These are phyloP conservation scores for Coelinius sp. DNA, from an alignment of 2,888 invertebrate species.

Conservation along the genomic window DNA sequence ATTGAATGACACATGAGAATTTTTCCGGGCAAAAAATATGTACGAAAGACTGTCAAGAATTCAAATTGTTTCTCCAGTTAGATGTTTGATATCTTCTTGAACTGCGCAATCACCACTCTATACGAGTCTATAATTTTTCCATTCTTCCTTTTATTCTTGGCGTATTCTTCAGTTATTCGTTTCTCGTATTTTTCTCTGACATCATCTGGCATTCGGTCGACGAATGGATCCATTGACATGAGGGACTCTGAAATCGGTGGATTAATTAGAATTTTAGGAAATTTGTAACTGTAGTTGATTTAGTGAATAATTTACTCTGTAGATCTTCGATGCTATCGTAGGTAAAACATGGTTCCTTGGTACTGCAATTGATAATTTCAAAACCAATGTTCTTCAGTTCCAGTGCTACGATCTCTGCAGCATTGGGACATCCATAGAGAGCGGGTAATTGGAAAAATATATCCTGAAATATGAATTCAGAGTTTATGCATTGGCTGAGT, in stretches of 20 bases:
- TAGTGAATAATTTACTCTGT: constrained; percentile 72
- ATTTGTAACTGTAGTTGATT: neutral
- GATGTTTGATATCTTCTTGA: neutral
- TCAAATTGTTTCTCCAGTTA: too few species aligned
- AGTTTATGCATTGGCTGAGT: neutral
- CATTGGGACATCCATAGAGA: constrained; percentile 77
- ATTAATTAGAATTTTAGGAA: neutral
- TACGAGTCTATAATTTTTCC: constrained; percentile 14
- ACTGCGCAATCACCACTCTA: neutral
- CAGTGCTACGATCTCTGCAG: constrained; percentile 74
- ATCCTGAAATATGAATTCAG: constrained; percentile 69
- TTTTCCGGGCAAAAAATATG: too few species aligned
- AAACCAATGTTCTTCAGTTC: constrained; percentile 77
- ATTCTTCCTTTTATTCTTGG: constrained; percentile 5
- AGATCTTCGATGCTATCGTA: constrained; percentile 74
- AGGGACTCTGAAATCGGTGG: constrained; percentile 74
- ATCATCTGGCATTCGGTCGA: constrained; percentile 74
- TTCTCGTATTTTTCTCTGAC: constrained; percentile 75
- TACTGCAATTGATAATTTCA: constrained; percentile 74
- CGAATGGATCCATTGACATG: constrained; percentile 80
- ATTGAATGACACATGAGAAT: too few species aligned
- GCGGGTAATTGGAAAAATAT: constrained; percentile 79
- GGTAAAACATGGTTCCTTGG: constrained; percentile 74
- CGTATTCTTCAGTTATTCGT: constrained; percentile 69
- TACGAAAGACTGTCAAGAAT: too few species aligned